These are phyloP conservation scores for Herpailurus yagouaroundi DNA, from an alignment of 2,113 vertebrate species.

Conservation along the genomic window DNA sequence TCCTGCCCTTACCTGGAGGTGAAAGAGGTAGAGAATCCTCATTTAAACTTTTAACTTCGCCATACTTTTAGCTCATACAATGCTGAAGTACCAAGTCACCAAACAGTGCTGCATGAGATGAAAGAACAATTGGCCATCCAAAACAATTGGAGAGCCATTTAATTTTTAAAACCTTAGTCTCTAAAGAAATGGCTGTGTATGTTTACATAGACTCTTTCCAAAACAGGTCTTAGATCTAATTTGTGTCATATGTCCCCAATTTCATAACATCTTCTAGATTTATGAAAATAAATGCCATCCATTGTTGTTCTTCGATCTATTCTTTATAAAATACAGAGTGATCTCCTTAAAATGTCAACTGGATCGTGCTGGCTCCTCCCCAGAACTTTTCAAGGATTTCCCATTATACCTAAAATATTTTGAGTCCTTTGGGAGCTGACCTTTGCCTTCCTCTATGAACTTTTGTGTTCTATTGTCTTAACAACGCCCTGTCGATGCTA, in stretches of 20 bases:
- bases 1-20: background rate
- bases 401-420: background rate
- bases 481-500: background rate
- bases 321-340: background rate
- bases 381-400: background rate
- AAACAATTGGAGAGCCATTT: background rate
- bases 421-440: background rate
- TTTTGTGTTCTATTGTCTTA: background rate
- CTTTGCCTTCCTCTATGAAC: background rate
- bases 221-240: background rate
- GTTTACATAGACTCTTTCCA: background rate
- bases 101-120: background rate
- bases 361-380: background rate
- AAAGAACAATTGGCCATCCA: background rate
- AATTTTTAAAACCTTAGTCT: background rate
- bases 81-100: background rate
- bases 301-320: background rate
- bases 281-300: background rate
- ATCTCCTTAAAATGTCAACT: constrained; percentile 25
- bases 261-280: constrained; percentile 11
- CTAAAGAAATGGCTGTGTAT: background rate
- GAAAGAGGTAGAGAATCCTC: background rate
- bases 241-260: background rate
- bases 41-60: background rate
- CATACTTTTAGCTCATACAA: background rate